Conservation (phyloP, 2,113 vertebrate species). For the Phalacrocorax carbo region DNA sequence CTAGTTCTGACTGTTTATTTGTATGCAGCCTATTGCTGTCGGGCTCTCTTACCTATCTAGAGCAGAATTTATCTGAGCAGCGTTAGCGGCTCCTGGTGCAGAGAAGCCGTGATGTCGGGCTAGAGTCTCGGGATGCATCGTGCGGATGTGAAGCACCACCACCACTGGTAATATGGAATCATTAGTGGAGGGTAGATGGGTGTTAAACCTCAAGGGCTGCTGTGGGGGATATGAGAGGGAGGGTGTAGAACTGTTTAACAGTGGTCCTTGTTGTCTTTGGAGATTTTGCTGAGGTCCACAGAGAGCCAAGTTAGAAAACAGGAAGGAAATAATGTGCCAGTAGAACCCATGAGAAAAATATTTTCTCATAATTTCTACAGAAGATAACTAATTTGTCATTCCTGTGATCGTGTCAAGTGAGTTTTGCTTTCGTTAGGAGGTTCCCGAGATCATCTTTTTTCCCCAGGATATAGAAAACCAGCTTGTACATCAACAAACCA, state of each 20-base stretch:
- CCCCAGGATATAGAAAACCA: background rate
- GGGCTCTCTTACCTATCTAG: background rate
- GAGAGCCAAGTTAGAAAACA: background rate
- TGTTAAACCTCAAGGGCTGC: background rate
- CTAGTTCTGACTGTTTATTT: background rate
- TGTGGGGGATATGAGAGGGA: background rate
- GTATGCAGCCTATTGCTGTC: background rate
- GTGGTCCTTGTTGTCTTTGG: background rate
- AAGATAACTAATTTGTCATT: background rate
- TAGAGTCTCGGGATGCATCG: background rate
- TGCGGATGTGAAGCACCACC: background rate
- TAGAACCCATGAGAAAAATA: background rate
- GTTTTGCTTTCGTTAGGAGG: background rate
- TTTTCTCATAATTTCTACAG: background rate
- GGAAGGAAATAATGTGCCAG: background rate
- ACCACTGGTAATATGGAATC: fast-evolving
- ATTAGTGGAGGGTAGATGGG: background rate
- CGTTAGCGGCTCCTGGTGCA: no score
- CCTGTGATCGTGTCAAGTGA: background rate
- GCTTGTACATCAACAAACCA: background rate
- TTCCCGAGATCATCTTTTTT: background rate
- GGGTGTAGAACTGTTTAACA: background rate
- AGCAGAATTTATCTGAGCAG: background rate
- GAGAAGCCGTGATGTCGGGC: background rate
- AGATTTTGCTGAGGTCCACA: background rate